Percentiles rank a stretch among this genome's conserved stretches.
These are phyloP conservation scores for Melipona beecheii DNA, from an alignment of 2,888 invertebrate species.

Conservation along the genomic window DNA sequence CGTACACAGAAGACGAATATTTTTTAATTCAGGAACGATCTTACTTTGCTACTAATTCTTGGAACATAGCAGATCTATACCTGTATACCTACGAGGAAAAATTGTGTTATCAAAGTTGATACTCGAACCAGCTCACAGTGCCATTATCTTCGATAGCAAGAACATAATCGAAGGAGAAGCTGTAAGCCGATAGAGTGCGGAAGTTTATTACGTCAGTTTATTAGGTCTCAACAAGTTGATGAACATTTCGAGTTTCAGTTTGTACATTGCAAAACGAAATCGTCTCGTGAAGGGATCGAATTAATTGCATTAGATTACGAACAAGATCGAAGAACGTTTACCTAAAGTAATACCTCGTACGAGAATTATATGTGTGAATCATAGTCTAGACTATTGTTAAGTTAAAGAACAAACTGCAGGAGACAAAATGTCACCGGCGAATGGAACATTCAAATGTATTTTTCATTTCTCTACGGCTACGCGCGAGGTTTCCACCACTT, in stretches of 20 bases:
- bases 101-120: constrained; percentile 30
- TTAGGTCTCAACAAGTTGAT: constrained; percentile 6
- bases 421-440: constrained; percentile 3
- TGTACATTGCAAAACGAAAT: background rate
- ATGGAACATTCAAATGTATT: background rate
- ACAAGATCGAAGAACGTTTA: background rate
- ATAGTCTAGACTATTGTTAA: background rate
- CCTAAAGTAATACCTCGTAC: background rate
- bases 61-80: background rate
- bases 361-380: background rate
- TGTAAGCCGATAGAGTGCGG: constrained; percentile 1
- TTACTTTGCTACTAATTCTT: background rate
- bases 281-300: background rate
- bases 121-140: background rate
- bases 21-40: background rate
- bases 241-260: background rate
- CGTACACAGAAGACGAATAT: background rate
- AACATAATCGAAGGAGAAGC: constrained; percentile 34
- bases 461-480: background rate
- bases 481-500: background rate
- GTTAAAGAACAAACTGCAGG: background rate
- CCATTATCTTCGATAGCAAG: constrained; percentile 52
- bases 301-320: background rate
- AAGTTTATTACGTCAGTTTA: constrained; percentile 17
- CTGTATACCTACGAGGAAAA: background rate